Evolutionary conservation across 2,888 invertebrate genomes (phyloP), one percentile per base, ranked within the genome.

Genomic region (Laspeyria flexula): DNA sequence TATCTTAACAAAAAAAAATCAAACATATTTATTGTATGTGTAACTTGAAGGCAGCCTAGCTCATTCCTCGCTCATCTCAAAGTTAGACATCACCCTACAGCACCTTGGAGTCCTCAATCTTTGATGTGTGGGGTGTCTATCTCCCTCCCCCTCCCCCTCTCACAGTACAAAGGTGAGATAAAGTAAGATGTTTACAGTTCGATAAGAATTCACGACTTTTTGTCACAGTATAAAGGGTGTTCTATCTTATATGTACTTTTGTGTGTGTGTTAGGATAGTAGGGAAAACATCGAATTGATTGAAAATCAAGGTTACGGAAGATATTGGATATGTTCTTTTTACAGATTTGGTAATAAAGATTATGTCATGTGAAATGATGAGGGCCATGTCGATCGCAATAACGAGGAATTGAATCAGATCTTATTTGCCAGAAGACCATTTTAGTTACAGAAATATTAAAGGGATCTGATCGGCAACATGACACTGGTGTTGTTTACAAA

Each of bases 111-210:
- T 67, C 57, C 73, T 80, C 75, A 78, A 80, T 80, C 76, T 83
- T 83, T 81, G 79, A 82, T 81, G 81, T 75, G 51, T 60, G 45
- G 70, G 62, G 61, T 35, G 64, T 51, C 35, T 30, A 15, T 41
- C 41, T 16, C 23, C 34, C 42, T 46, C 39, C 34, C 31, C 11
- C 29, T 27, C 55, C 31, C 55, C 43, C 11, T 47, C 43, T 45
- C 43, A 16, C 57, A 49, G 43, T 52, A 71, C 73, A 67, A 72
- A 79, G 72, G 76, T 75, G 73, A 75, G 74, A 75, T 79, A 73
- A 76, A 79, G 65, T 75, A 71, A 66, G 63, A 67, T 70, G 73
- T 74, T 74, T 70, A 65, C 71, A 55, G 44, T 66, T 61, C 63
- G 55, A 71, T 70, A 67, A 60, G 59, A 43, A 50, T 52, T 45